Evolutionary conservation across 2,113 vertebrate species (phyloP), one percentile per base, ranked within the genome.

Genomic region (Tragelaphus buxtoni): DNA sequence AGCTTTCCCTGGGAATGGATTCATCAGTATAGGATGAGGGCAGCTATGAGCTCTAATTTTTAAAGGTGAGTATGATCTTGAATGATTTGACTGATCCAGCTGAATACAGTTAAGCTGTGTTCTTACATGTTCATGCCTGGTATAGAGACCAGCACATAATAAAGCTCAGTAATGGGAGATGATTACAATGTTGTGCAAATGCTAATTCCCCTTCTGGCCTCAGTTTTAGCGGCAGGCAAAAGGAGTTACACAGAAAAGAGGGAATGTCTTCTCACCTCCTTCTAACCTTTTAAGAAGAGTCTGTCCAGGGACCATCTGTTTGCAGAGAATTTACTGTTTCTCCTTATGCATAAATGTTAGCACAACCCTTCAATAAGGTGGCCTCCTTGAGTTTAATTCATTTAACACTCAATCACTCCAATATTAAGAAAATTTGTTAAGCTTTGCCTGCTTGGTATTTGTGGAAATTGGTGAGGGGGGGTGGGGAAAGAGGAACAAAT

Each of bases 381-480:
- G 5, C 51, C 42, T 96, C 24, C 56, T 51, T 47, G 69, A 8
- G 7, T 84, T 95, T 76, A 80, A 95, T 83, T 93, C 86, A 76
- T 72, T 58, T 87, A 87, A 76, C 53, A 93, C 14, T 63, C 45
- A 65, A 69, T 91, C 61, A 74, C 84, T 84, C 55, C 18, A 47
- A 61, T 88, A 88, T 58, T 49, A 93, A 26, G 22, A 90, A 91
- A 87, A 92, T 65, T 76, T 96, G 42, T 96, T 82, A 88, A 96
- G 80, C 80, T 84, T 85, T 92, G 86, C 28, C 60, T 88, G n/a
- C 60, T 79, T 81, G 20, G 58, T 94, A 69, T 87, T 92, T 97
- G 79, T 93, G 84, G 90, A 93, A 88, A 95, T 95, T 55, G 87
- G 56, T 93, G 53, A 53, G 42, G 9, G 6, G 65, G 5, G 1